A percentile compares a stretch with the other conserved stretches of the same genome.
Evolutionary conservation across 2,113 vertebrate species (phyloP).

Genomic region (Corvus hawaiiensis): DNA sequence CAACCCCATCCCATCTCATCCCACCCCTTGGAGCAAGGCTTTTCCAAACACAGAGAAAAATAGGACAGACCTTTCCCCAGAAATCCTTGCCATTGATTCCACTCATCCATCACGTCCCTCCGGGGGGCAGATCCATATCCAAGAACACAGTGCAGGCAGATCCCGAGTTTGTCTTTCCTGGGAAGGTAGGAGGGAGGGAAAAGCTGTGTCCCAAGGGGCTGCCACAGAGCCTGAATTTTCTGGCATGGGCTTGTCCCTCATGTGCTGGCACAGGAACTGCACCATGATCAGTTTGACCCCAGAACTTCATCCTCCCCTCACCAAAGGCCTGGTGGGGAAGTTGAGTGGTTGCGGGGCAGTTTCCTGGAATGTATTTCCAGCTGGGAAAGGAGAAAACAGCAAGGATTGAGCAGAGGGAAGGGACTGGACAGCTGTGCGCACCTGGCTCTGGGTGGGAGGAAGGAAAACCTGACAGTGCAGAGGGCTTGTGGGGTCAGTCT

Average conservation of each 20-base stretch:
- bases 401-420: neutral
- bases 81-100: neutral
- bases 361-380: neutral
- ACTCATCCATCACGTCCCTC: accelerated
- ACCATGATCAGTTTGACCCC: accelerated
- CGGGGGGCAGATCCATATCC: neutral
- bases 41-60: neutral
- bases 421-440: neutral
- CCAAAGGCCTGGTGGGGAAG: neutral
- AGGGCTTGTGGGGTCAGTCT: neutral
- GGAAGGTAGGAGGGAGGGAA: neutral
- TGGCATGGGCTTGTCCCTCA: accelerated
- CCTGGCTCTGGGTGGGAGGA: accelerated
- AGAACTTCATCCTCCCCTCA: accelerated
- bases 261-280: neutral
- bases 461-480: neutral
- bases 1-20: neutral
- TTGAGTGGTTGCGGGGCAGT: neutral
- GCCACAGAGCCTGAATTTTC: neutral
- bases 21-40: neutral
- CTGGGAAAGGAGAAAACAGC: neutral
- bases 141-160: accelerated
- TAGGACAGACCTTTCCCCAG: neutral
- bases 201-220: neutral
- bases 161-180: neutral